phyloP scores from a whole-genome alignment of 2,797 vertebrate genomes.

The Chloroceryle amazona region DNA sequence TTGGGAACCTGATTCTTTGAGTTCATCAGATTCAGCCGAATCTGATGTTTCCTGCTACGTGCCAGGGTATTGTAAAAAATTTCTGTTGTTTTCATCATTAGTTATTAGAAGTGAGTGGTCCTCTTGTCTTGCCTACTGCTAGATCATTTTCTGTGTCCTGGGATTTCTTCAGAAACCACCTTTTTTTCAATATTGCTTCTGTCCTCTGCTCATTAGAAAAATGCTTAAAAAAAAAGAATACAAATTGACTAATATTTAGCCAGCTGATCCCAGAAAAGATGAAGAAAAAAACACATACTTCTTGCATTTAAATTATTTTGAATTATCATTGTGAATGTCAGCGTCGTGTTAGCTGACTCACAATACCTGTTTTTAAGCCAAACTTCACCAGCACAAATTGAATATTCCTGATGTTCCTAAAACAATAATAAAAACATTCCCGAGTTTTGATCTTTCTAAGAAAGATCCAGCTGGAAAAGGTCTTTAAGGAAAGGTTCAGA shows the following conservation, averaged over 20 bases:
- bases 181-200: background rate
- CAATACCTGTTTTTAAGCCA: background rate
- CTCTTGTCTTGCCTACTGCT: background rate
- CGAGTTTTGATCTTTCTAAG: background rate
- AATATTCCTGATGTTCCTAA: background rate
- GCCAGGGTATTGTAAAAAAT: background rate
- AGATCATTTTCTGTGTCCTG: background rate
- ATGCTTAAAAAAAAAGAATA: background rate
- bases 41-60: background rate
- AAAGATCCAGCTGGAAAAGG: background rate
- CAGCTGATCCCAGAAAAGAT: background rate
- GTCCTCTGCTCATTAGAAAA: background rate
- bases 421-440: background rate
- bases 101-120: background rate
- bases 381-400: background rate
- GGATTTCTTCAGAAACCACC: background rate
- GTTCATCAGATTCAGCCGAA: background rate
- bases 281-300: background rate
- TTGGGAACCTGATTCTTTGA: background rate
- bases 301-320: background rate
- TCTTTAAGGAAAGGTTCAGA: background rate
- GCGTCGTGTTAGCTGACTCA: background rate
- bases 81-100: background rate
- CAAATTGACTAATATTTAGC: background rate
- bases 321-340: fast-evolving